Evolutionary conservation across 2,888 invertebrate genomes (phyloP).

Genomic region (Aricia artaxerxes): DNA sequence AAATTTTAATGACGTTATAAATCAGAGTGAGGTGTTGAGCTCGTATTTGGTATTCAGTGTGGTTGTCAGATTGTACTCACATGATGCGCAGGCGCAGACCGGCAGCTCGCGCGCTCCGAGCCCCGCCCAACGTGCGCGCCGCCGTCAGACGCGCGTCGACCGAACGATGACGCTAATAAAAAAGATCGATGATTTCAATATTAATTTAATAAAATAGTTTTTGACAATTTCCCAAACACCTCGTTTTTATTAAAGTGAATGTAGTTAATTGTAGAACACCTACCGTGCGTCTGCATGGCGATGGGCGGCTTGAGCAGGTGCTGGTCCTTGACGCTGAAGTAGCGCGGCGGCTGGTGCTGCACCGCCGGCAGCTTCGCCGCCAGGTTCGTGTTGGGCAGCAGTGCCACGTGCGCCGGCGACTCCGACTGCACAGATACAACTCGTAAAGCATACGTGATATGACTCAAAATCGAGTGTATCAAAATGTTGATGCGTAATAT

Average conservation of each 20-base stretch:
- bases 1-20: not conserved
- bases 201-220: too few species aligned
- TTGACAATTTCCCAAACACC: too few species aligned
- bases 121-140: slow-evolving; percentile 91
- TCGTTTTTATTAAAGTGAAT: too few species aligned
- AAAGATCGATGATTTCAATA: not conserved
- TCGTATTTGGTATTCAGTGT: not conserved
- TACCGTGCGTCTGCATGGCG: slow-evolving; percentile 87
- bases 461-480: not conserved
- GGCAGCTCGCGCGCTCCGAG: slow-evolving; percentile 70
- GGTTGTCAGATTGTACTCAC: slow-evolving; percentile 48
- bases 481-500: too few species aligned
- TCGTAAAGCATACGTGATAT: not conserved
- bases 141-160: slow-evolving; percentile 96
- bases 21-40: not conserved
- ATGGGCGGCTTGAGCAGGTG: slow-evolving; percentile 96
- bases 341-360: slow-evolving; percentile 90
- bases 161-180: slow-evolving; percentile 86
- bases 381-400: slow-evolving; percentile 90
- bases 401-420: slow-evolving; percentile 64
- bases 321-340: slow-evolving; percentile 95
- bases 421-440: slow-evolving; percentile 48
- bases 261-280: too few species aligned
- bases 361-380: slow-evolving; percentile 91
- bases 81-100: slow-evolving; percentile 70